These are phyloP conservation scores for Tenodera sinensis DNA, from an alignment of 2,888 invertebrate species.

Conservation along the genomic window DNA sequence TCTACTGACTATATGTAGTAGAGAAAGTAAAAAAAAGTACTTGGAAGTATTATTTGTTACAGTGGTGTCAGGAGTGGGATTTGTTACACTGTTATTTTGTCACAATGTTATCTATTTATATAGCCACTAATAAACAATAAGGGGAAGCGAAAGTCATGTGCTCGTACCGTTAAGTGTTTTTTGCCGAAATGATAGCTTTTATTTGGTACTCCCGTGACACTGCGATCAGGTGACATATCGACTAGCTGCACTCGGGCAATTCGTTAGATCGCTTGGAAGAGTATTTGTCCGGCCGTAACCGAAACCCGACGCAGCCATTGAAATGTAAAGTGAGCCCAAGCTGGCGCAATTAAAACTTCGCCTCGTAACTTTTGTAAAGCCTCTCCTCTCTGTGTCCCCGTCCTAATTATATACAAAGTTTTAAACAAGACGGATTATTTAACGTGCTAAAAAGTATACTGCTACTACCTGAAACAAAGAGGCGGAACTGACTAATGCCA, in stretches of 20 bases:
- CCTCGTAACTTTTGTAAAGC: background rate
- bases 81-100: too few species aligned
- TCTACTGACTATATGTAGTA: too few species aligned
- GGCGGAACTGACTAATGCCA: background rate
- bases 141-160: too few species aligned
- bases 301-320: background rate
- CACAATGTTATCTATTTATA: too few species aligned
- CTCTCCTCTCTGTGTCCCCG: background rate
- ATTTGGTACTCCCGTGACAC: too few species aligned
- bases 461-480: background rate
- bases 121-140: too few species aligned
- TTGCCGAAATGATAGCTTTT: too few species aligned
- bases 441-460: background rate
- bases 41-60: too few species aligned
- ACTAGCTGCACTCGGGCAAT: background rate
- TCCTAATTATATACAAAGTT: background rate
- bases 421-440: background rate
- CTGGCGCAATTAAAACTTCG: background rate
- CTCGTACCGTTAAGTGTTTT: too few species aligned
- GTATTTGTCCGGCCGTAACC: background rate
- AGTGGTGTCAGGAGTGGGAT: too few species aligned
- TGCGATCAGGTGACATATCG: too few species aligned
- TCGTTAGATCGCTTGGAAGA: background rate
- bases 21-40: too few species aligned
- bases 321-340: background rate